phyloP scores from a whole-genome alignment of 2,797 vertebrate genomes.

The Sebastes wilsoni region DNA sequence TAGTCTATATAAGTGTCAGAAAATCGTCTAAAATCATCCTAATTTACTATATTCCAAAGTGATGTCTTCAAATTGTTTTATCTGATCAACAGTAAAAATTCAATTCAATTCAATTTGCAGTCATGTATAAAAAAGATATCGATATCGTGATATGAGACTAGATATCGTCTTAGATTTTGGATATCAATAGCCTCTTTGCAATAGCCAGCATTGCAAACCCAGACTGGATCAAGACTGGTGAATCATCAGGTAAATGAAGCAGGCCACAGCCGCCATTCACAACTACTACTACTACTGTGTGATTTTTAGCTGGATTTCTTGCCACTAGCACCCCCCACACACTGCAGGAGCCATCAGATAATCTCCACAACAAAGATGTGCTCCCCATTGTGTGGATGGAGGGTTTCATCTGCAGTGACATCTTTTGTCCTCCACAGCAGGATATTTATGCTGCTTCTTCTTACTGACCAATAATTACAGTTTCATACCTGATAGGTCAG shows the following conservation, averaged over 20 bases:
- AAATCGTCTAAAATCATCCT: background rate
- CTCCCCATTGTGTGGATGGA: slow-evolving; percentile 19
- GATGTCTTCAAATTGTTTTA: background rate
- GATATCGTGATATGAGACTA: no score
- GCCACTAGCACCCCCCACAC: background rate
- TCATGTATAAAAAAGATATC: no score
- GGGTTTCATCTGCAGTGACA: slow-evolving; percentile 35
- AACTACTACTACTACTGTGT: background rate
- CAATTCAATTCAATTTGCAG: no score
- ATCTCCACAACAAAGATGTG: slow-evolving; percentile 45
- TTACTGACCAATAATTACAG: background rate
- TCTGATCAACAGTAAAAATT: background rate
- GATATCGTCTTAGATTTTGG: no score
- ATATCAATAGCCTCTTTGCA: no score
- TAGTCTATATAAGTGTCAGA: background rate
- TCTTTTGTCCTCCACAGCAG: slow-evolving; percentile 45
- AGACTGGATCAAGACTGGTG: slow-evolving; percentile 99
- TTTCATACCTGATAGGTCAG: background rate
- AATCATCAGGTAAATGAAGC: slow-evolving; percentile 90
- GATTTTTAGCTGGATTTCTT: background rate
- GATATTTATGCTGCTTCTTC: background rate
- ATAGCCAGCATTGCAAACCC: slow-evolving; percentile 59
- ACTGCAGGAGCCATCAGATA: background rate
- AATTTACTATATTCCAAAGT: background rate
- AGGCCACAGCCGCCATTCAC: background rate